phyloP scores from a whole-genome alignment of 2,797 vertebrate genomes.

The Vultur gryphus region DNA sequence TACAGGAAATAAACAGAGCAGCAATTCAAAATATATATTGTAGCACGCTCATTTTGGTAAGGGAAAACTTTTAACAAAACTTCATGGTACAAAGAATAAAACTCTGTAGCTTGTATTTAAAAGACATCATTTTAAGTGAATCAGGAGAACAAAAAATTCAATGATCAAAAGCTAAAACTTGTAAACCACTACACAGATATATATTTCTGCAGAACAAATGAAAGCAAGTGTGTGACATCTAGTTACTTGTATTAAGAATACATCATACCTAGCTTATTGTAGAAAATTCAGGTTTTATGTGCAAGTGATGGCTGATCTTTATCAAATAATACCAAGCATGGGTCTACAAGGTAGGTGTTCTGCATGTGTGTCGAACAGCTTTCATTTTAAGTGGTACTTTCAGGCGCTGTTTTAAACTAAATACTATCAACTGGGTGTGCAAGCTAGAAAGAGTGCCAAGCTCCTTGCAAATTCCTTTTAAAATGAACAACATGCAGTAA shows the following conservation, averaged over 20 bases:
- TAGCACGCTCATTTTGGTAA: neutral
- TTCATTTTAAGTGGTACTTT: neutral
- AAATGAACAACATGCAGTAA: conserved; percentile 6
- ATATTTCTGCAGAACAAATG: neutral
- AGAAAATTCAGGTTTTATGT: neutral
- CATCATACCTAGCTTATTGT: neutral
- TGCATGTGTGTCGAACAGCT: neutral
- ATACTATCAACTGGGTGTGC: neutral
- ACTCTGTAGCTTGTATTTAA: neutral
- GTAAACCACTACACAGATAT: neutral
- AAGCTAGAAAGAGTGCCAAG: neutral
- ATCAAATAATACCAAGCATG: neutral
- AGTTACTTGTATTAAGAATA: neutral
- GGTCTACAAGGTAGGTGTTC: neutral
- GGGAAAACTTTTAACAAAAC: neutral
- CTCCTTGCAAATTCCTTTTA: neutral
- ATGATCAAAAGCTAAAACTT: neutral
- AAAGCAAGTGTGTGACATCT: neutral
- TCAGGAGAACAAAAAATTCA: neutral
- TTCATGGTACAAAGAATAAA: neutral
- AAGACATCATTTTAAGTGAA: neutral
- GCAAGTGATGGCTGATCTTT: neutral
- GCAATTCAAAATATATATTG: neutral
- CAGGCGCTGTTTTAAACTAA: neutral
- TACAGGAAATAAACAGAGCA: neutral